Evolutionary conservation across 1,140 invertebrate genomes (phyloP), one percentile per base, ranked within the genome.

Genomic region (Drosophila oshimai): DNA sequence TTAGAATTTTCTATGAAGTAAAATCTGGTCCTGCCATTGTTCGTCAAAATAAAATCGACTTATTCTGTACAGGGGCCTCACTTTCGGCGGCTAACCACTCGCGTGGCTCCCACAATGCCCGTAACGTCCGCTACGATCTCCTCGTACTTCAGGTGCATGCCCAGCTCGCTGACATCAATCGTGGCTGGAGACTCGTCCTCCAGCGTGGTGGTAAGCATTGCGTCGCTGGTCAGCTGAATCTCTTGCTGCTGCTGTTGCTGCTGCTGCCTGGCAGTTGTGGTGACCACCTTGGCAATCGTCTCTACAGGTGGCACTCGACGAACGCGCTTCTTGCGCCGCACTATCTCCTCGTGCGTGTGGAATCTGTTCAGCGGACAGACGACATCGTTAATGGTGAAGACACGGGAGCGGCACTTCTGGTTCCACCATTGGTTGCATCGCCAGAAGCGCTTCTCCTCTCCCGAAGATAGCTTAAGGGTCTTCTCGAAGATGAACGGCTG

Each of bases 351-450:
- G 46, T 91, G 90, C 5, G 90, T 91, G 49, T 91, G 90, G 39
- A 78, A 90, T 34, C 89, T 83, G 46, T 91, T 90, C 7, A 91
- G 50, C 2, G 89, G 90, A 34, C 78, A 80, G 10, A 91, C 88
- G 1, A 80, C 65, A 39, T 91, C 89, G 13, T 90, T 91, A 18
- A 90, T 89, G 13, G 90, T 91, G 13, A 78, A 91, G 0, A 91
- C 90, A 4, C 90, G 70, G 0, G 90, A 90, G 1, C 90, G 84
- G 33, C 90, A 91, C 54, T 90, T 91, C 33, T 90, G 88, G 54
- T 91, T 90, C 90, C 90, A 91, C 90, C 90, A 91, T 42, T 91
- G 90, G 33, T 91, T 91, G 64, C 90, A 91, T 15, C 90, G 72
- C 90, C 90, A 91, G 39, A 78, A 90, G 17, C 88, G 89, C 36